A percentile compares a stretch with the other conserved stretches of the same genome.
Evolutionary conservation across 2,797 vertebrate species (phyloP).

Genomic region (Cephalopachus bancanus): DNA sequence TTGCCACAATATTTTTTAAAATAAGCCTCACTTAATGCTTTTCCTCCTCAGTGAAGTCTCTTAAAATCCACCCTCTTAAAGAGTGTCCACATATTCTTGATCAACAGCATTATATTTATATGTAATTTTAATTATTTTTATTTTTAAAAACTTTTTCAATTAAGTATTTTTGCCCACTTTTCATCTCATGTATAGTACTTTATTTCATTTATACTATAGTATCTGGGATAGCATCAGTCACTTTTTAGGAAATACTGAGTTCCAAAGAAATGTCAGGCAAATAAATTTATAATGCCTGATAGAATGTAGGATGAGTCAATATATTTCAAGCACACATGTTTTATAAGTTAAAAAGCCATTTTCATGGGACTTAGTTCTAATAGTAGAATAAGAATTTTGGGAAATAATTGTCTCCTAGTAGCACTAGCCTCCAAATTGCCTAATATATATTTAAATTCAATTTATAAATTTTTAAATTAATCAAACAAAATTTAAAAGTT

Average conservation of each 20-base stretch:
- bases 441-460: constrained; percentile 38
- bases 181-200: not conserved
- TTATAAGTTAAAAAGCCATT: constrained; percentile 64
- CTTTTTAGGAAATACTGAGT: constrained; percentile 56
- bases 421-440: constrained; percentile 52
- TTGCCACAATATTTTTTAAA: not conserved
- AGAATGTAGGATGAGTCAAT: constrained; percentile 47
- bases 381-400: constrained; percentile 60
- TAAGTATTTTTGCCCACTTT: constrained; percentile 60
- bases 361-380: constrained; percentile 46
- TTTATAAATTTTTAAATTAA: constrained; percentile 61
- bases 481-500: constrained; percentile 62
- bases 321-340: constrained; percentile 51
- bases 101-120: not conserved
- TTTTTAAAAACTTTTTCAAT: constrained; percentile 19
- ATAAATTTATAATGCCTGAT: constrained; percentile 47
- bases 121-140: constrained; percentile 36
- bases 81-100: constrained; percentile 47
- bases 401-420: constrained; percentile 52
- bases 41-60: constrained; percentile 15
- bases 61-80: constrained; percentile 60
- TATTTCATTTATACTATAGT: constrained; percentile 35
- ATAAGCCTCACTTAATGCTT: constrained; percentile 44
- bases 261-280: constrained; percentile 50
- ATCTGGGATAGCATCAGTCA: constrained; percentile 1